Conservation (phyloP, 2,113 vertebrate genomes). For the Silurus meridionalis region DNA sequence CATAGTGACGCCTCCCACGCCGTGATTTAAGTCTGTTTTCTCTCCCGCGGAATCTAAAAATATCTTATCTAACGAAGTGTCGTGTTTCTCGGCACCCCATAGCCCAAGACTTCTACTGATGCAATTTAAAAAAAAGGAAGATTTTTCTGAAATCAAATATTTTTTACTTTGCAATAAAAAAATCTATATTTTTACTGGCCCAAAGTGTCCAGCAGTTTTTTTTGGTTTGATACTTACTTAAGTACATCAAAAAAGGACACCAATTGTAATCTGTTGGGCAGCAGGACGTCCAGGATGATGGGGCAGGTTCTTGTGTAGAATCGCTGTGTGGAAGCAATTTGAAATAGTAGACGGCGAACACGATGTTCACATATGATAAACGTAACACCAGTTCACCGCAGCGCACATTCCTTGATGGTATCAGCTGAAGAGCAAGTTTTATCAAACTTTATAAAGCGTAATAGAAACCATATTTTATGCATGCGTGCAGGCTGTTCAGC, state of each 20-base stretch:
- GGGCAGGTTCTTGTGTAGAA: background rate
- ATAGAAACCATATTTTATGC: background rate
- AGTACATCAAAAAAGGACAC: background rate
- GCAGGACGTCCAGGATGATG: background rate
- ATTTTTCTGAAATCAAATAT: background rate
- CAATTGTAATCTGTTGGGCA: background rate
- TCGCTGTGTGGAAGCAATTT: background rate
- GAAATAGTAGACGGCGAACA: background rate
- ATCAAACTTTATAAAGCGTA: background rate
- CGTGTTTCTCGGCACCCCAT: background rate
- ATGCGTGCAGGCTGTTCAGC: slow-evolving; percentile 87
- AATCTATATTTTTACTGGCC: background rate
- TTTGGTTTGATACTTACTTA: background rate
- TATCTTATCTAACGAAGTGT: slow-evolving; percentile 6
- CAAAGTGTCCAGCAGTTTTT: background rate
- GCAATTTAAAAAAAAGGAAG: background rate
- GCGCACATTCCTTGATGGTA: background rate
- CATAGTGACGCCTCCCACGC: slow-evolving; percentile 38
- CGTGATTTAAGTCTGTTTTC: slow-evolving; percentile 32
- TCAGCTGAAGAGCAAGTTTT: background rate
- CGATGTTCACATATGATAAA: background rate
- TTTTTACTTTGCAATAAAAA: background rate
- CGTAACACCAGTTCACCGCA: background rate
- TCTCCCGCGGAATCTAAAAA: slow-evolving; percentile 7
- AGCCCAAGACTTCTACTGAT: background rate